Base-by-base conservation (phyloP, 2,888 invertebrate species). In the Troilus luridus region DNA sequence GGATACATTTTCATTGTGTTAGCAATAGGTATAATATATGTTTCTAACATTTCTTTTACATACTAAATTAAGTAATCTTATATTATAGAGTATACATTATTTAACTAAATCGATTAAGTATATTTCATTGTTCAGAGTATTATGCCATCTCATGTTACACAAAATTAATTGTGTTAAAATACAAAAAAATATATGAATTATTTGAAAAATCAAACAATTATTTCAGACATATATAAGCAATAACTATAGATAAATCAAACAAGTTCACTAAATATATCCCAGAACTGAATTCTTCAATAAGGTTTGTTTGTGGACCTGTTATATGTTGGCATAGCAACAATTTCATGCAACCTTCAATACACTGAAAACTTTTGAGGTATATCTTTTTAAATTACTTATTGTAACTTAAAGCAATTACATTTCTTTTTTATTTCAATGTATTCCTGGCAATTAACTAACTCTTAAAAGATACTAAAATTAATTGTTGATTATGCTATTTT, bases 331-430 rank as follows among this genome's bases (percentile, higher is more conserved):
- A 77, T 77, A 41, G 72, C 41, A 77, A 77, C 72, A 77, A 17
- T 77, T 77, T 1, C 17, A 7, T 9, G 27, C 41, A 77, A 77
- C 72, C 72, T 77, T 27, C 72, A 41, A 8, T 41, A 67, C 9
- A 77, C 41, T 77, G 67, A 77, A 77, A 77, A 77, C 72, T 72
- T 12, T 8, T 77, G 27, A 77, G 72, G 72, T 77, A 77, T 72
- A 14, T 41, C 9, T 77, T 27, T 19, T 17, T 41, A 1, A 5
- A 41, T 77, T 41, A 41, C 17, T 77, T 41, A 27, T 41, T 27
- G 41, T 77, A 24, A 11, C 0, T 67, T 24, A 77, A 77, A 24
- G 27, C 14, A 14, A 27, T 41, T 41, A 41, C 41, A 41, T 5
- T 41, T 41, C 41, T 41, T 41, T 41, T 41, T 3, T 41, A 41